Evolutionary conservation across 2,797 vertebrate species (phyloP), one percentile per base, ranked within the genome.

Genomic region (Hoplostethus atlanticus): DNA sequence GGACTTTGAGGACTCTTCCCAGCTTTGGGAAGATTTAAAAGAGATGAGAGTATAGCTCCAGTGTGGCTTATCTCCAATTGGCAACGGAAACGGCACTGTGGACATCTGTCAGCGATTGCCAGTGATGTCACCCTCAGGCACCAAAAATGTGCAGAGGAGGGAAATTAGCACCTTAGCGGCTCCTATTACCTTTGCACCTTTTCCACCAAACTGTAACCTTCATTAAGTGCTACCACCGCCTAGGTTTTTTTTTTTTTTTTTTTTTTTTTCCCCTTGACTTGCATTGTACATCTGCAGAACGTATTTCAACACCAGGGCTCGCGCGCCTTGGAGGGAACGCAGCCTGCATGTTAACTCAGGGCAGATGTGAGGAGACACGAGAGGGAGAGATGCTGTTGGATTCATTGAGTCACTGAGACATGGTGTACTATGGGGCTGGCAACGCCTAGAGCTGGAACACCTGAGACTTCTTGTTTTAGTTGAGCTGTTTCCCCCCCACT

Each of bases 311-410:
- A 76, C 58, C 63, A 53, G 80, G 12, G 58, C 83, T 79, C 51
- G 57, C 38, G 75, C 51, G 73, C 72, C 86, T 88, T 66, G 50
- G 76, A 83, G 85, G 80, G 71, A 91, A 86, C 80, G 81, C 83
- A 80, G 81, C 52, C 87, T 90, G 84, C 72, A 52, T 80, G 79
- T 68, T 95, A 94, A 94, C 87, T 52, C 54, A 54, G 73, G 81
- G 74, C 94, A 95, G 92, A 94, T 94, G 94, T 89, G 84, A 70
- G 76, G 78, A 84, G 75, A 84, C 76, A 42, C 61, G 71, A 77
- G 77, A 42, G 63, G 68, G 61, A 59, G 81, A 62, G 89, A 82
- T 78, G 84, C 71, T 83, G 86, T 12, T 44, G 83, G 85, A 69
- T 25, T 60, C 66, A 76, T 25, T 77, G 79, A 87, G 84, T 89